Percentiles rank a stretch among this genome's conserved stretches.
Conservation (phyloP, 2,888 invertebrate genomes). For the Hypsopygia costalis region DNA sequence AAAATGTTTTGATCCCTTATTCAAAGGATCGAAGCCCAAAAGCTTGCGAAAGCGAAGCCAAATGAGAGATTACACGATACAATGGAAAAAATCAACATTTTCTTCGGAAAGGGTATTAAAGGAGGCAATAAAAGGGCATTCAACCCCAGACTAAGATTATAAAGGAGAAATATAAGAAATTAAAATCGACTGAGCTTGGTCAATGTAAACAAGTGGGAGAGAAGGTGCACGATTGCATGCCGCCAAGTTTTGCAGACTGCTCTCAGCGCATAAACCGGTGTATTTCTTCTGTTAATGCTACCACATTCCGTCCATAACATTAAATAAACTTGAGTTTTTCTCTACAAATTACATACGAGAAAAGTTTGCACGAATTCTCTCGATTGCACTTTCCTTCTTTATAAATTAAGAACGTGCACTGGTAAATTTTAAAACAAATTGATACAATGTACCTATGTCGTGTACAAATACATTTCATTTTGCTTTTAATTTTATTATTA, state of each 20-base stretch:
- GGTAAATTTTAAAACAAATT: too few species aligned
- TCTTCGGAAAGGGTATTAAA: constrained; percentile 22
- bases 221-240: constrained; percentile 13
- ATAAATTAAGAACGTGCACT: too few species aligned
- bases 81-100: constrained; percentile 29
- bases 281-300: too few species aligned
- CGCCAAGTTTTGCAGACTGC: neutral
- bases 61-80: constrained; percentile 20
- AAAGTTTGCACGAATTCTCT: too few species aligned
- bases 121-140: constrained; percentile 40
- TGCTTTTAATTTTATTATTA: too few species aligned
- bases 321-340: too few species aligned
- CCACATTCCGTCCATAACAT: too few species aligned
- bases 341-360: too few species aligned
- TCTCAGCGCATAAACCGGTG: too few species aligned
- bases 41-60: constrained; percentile 10
- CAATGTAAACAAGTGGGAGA: constrained; percentile 52
- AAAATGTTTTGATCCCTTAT: constrained; percentile 4
- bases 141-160: constrained; percentile 24
- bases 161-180: constrained; percentile 48
- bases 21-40: constrained; percentile 6
- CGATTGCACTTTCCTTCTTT: too few species aligned
- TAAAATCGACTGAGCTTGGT: constrained; percentile 57
- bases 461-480: too few species aligned
- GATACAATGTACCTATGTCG: too few species aligned